phyloP scores from a whole-genome alignment of 2,113 vertebrate species.

The Eulemur rufifrons region DNA sequence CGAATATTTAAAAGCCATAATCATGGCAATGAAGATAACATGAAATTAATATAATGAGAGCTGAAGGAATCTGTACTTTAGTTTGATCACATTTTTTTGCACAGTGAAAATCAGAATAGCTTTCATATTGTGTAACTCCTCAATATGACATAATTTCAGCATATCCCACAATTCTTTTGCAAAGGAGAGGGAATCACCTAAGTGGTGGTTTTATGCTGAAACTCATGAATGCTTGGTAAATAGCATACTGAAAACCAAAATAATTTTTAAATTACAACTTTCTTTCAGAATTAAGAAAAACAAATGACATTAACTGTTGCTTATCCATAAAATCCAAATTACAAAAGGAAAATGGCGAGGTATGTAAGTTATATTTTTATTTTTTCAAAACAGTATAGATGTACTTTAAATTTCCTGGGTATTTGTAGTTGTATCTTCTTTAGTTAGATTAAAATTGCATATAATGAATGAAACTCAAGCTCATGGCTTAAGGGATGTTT shows the following conservation, averaged over 20 bases:
- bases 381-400: background rate
- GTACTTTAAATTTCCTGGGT: background rate
- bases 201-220: background rate
- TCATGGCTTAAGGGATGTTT: background rate
- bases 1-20: background rate
- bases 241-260: background rate
- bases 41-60: background rate
- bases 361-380: conserved; percentile 72
- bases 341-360: conserved; percentile 92
- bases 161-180: background rate
- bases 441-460: background rate
- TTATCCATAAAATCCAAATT: conserved; percentile 92
- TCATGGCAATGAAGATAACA: background rate
- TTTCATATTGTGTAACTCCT: background rate
- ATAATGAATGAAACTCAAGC: background rate
- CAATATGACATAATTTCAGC: background rate
- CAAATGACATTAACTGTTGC: conserved; percentile 90
- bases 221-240: background rate
- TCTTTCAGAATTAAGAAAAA: conserved; percentile 90
- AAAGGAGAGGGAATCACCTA: background rate
- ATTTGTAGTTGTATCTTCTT: background rate
- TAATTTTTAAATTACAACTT: conserved; percentile 48
- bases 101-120: background rate
- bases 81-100: background rate
- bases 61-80: background rate